Base-by-base conservation (phyloP, 2,797 vertebrate genomes). In the Phrynocephalus guinanensis region DNA sequence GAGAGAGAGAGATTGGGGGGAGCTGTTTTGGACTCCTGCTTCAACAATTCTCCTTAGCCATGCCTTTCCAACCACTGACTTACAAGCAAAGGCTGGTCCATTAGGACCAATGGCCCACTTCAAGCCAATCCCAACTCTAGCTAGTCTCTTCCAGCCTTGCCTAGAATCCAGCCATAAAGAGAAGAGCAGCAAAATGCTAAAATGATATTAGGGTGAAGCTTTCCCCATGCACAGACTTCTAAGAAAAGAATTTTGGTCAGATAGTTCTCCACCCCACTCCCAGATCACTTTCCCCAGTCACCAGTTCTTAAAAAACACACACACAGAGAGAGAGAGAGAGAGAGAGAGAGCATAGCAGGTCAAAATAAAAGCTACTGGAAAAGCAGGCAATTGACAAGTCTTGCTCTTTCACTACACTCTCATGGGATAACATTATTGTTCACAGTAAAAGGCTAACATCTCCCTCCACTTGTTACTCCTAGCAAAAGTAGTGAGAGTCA, bases 41-140 rank as follows among this genome's bases (percentile, higher is more conserved):
- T 2, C 60, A 63, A 63, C 4, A 11, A 63, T 20, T 20, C 7
- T 20, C 30, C 71, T 33, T 33, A 73, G 15, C 9, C 1, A 38
- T 38, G 38, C 72, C 22, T 75, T 75, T 75, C 72, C 73, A 76
- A 48, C 7, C 10, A 2, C 6, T 44, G 94, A 26, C n/a, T 18
- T 56, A 28, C 10, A 26, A 52, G n/a, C 66, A 38, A 68, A 72
- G 68, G 9, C 20, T 89, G 90, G 88, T 86, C 90, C 89, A 92
- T 91, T 85, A 85, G 93, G 90, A 93, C 93, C 94, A 11, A 63
- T 79, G 85, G 77, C 71, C 87, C 94, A 90, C 87, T 88, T n/a
- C 90, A 93, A 88, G 88, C 93, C 92, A 88, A 93, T 91, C 83
- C 92, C 86, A 91, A 90, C 84, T 89, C 60, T 16, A 63, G 60